Evolutionary conservation across 2,888 invertebrate species (phyloP).

Genomic region (Cosmia pyralina): DNA sequence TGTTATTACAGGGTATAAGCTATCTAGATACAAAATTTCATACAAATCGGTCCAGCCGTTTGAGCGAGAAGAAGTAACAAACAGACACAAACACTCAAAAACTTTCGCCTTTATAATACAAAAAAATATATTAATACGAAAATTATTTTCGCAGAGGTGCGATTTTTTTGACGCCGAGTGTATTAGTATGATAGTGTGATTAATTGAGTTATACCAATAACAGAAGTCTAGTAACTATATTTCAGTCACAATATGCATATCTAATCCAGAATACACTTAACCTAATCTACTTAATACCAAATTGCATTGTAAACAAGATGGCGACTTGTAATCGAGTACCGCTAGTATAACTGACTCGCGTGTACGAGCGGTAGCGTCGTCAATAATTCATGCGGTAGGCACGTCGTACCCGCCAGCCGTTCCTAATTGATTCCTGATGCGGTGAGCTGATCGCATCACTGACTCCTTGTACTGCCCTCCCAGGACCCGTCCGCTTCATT

Average conservation of each 20-base stretch:
- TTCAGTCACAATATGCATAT: slow-evolving; percentile 40
- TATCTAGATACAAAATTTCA: no score
- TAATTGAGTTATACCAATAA: slow-evolving; percentile 14
- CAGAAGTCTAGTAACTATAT: slow-evolving; percentile 19
- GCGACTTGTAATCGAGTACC: slow-evolving; percentile 76
- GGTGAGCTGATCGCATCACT: slow-evolving; percentile 88
- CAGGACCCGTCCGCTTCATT: slow-evolving; percentile 86
- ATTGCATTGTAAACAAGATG: slow-evolving; percentile 64
- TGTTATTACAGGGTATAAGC: no score
- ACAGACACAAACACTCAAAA: no score
- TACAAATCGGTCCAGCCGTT: no score
- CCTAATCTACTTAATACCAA: slow-evolving; percentile 61
- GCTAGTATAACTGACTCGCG: slow-evolving; percentile 72
- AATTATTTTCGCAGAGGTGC: no score
- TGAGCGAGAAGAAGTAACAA: no score
- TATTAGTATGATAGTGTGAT: background rate
- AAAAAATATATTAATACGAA: no score
- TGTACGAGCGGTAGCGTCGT: slow-evolving; percentile 79
- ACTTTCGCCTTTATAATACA: no score
- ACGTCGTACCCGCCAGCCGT: slow-evolving; percentile 87
- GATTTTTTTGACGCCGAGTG: no score
- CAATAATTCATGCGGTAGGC: slow-evolving; percentile 89
- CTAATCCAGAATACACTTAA: slow-evolving; percentile 43
- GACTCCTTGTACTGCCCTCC: slow-evolving; percentile 86
- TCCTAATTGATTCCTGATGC: slow-evolving; percentile 90